Conservation (phyloP, 1,140 invertebrate genomes). For the Drosophila pseudoananassae region DNA sequence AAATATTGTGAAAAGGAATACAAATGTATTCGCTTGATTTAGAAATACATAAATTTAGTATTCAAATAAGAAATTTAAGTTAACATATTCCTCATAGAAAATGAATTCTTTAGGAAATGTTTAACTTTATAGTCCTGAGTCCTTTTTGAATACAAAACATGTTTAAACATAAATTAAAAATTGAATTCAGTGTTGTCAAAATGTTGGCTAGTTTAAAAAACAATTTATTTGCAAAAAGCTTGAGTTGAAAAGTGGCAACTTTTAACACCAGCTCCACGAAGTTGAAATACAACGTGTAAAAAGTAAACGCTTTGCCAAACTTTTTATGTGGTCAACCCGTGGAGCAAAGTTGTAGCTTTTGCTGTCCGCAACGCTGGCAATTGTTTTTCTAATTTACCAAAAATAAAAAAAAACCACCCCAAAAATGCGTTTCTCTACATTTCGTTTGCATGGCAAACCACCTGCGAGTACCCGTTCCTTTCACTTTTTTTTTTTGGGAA, state of each 20-base stretch:
- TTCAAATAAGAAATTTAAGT: neutral
- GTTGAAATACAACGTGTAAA: conserved; percentile 36
- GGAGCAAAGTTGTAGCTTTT: conserved; percentile 40
- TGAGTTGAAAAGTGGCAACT: conserved; percentile 15
- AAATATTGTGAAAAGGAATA: conserved; percentile 44
- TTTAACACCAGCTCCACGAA: conserved; percentile 33
- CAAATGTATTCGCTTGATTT: conserved; percentile 4
- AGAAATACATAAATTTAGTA: neutral
- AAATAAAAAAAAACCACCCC: conserved; percentile 9
- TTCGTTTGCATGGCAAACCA: conserved; percentile 45
- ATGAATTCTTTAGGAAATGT: too few species aligned
- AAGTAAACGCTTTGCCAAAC: conserved; percentile 28
- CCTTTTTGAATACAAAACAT: neutral
- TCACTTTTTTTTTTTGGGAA: conserved; percentile 19
- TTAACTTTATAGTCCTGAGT: too few species aligned
- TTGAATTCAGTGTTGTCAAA: neutral
- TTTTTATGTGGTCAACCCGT: conserved; percentile 50
- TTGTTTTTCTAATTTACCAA: conserved; percentile 54
- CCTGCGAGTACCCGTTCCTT: conserved; percentile 31
- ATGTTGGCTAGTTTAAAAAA: conserved; percentile 6
- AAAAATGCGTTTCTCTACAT: conserved; percentile 41
- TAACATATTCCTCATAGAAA: too few species aligned
- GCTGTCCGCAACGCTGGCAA: conserved; percentile 32
- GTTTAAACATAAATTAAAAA: neutral
- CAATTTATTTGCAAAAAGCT: conserved; percentile 29